Conservation (phyloP, 2,888 invertebrate species). For the Drosophila mettleri region DNA sequence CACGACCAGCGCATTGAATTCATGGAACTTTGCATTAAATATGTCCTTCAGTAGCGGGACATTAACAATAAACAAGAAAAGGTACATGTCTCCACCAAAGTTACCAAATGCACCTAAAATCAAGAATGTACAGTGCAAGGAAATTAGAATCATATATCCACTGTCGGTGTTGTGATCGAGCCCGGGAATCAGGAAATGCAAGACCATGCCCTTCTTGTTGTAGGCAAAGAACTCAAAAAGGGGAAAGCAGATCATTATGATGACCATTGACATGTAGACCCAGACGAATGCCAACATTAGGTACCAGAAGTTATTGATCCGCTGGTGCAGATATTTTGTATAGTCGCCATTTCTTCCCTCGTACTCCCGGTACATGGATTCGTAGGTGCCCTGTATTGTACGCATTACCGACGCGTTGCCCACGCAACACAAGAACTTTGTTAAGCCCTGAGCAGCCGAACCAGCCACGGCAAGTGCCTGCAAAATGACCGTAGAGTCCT, state of each 20-base stretch:
- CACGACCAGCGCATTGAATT: constrained; percentile 54
- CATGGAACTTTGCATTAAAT: constrained; percentile 57
- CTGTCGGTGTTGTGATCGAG: constrained; percentile 48
- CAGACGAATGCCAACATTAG: constrained; percentile 40
- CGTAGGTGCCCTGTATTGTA: constrained; percentile 33
- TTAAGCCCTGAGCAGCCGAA: constrained; percentile 55
- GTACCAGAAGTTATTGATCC: constrained; percentile 38
- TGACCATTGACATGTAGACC: constrained; percentile 15
- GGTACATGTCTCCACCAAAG: constrained; percentile 70
- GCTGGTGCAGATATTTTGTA: constrained; percentile 35
- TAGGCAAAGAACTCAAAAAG: constrained; percentile 28
- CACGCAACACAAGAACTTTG: constrained; percentile 35
- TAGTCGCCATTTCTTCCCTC: constrained; percentile 48
- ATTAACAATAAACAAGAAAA: constrained; percentile 65
- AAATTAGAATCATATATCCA: constrained; percentile 46
- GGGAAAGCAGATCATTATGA: constrained; percentile 42
- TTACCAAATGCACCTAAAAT: constrained; percentile 66
- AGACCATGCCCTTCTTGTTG: constrained; percentile 50
- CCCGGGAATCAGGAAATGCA: constrained; percentile 70
- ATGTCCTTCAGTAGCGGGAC: constrained; percentile 71
- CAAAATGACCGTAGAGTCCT: constrained; percentile 62
- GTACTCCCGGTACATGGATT: constrained; percentile 60
- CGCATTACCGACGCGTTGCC: constrained; percentile 31
- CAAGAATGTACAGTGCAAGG: constrained; percentile 48
- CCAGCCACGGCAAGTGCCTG: constrained; percentile 58